Base-by-base conservation (phyloP, 2,888 invertebrate genomes). In the Acanthosepion lycidas region DNA sequence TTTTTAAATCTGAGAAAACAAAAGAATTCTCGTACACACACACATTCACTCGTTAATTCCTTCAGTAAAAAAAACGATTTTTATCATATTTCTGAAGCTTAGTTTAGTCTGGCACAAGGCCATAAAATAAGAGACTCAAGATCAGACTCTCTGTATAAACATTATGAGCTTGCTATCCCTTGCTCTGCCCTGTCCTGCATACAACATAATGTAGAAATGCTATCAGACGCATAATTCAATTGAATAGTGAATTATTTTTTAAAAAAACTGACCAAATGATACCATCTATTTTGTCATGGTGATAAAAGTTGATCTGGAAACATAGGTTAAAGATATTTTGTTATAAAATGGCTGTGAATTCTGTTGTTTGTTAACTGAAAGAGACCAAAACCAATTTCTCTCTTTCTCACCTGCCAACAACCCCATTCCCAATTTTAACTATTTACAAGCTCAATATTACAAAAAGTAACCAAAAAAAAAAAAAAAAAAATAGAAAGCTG, bases 311-410 rank as follows among this genome's bases (percentile, higher is more conserved):
- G 78, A 78, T 28, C 28, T 78, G 28, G n/a, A 26, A 3, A 8
- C n/a, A 12, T 78, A 78, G 28, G 78, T 78, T 28, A 64, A 28
- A 78, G 12, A 78, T 78, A 26, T 78, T 78, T 78, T n/a, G 78
- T 78, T n/a, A 78, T n/a, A 78, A 78, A 78, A 78, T 78, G 78
- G 78, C 78, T 78, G 78, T 78, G 78, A 78, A 78, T 78, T 20
- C 59, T 12, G 20, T 59, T 59, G 0, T 6, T 59, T 78, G 78
- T 78, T 78, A 78, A 20, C 23, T 59, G 59, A 6, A 59, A 59
- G 59, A 78, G 28, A 78, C 2, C 2, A 78, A 33, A 78, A n/a
- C 26, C 42, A 64, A 12, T 64, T n/a, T 78, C 9, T 78, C n/a
- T 78, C n/a, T 78, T 28, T 78, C 28, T n/a, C n/a, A 78, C 78